phyloP scores from a whole-genome alignment of 92 coral and sea anemone genomes.

The Metridium senile region DNA sequence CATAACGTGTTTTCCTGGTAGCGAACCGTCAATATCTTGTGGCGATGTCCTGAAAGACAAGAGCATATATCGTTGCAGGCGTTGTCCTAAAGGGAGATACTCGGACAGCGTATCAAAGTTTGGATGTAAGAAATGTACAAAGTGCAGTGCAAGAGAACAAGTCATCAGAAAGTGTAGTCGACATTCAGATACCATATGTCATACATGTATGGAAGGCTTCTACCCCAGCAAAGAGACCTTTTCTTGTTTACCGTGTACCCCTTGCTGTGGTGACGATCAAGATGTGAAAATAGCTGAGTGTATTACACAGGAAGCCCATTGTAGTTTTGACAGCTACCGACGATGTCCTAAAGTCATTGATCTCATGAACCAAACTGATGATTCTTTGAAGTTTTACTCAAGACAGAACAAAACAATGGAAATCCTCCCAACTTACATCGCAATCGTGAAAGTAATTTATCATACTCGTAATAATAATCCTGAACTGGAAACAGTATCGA shows the following conservation, averaged over 20 bases:
- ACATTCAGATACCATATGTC: slow-evolving; percentile 30
- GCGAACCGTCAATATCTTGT: neutral
- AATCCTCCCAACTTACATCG: no score
- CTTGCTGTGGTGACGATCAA: slow-evolving; percentile 61
- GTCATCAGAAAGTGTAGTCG: slow-evolving; percentile 31
- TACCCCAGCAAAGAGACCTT: slow-evolving; percentile 2
- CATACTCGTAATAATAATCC: no score
- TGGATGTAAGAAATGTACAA: slow-evolving; percentile 19
- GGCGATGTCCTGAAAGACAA: neutral
- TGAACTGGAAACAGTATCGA: no score
- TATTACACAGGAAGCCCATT: slow-evolving; percentile 58
- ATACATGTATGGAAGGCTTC: slow-evolving; percentile 23
- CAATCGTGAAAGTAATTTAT: no score
- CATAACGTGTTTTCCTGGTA: slow-evolving; percentile 12
- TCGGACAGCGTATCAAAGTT: neutral
- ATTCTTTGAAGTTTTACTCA: no score
- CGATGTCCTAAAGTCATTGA: neutral
- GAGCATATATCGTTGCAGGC: neutral
- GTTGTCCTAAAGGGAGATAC: slow-evolving; percentile 4
- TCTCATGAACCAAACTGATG: neutral
- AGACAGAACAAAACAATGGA: no score
- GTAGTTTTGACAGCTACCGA: slow-evolving; percentile 18
- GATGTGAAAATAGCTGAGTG: slow-evolving; percentile 54
- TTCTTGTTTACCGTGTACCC: slow-evolving; percentile 62
- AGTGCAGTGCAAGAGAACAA: slow-evolving; percentile 4